Base-by-base conservation (phyloP, 2,888 invertebrate species). In the Pasiphila rectangulata region DNA sequence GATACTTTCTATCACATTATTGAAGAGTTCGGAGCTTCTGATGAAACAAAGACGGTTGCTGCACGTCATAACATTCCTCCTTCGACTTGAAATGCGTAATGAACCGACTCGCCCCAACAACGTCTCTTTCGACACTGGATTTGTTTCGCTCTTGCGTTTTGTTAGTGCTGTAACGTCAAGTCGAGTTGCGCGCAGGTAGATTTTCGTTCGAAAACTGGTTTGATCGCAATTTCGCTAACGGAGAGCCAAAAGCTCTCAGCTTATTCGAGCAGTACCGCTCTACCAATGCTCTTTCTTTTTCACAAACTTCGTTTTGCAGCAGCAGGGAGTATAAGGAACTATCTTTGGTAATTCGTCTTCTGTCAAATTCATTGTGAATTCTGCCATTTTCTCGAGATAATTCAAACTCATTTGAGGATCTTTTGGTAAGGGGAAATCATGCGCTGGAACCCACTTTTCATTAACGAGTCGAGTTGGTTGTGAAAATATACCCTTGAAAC, bases 31-130 rank as follows among this genome's bases (percentile, higher is more conserved):
- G 59, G 52, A 62, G 56, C 58, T 58, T 63, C 69, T 69, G 69
- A 72, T 75, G 70, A 81, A 84, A 88, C 86, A 87, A 87, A 88
- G 87, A 82, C 81, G 75, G 79, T 78, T 69, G 69, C 73, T 82
- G 85, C 84, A 87, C 87, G 88, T 88, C 88, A 88, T 88, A 88
- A 88, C 88, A 88, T 88, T 79, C 80, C 81, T 72, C 53, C 57
- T 56, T 53, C 46, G 56, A 61, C 64, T 69, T 69, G 47, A 38
- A 75, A 69, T 65, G 65, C 70, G 61, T 71, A 59, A 51, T 49
- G 25, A 39, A 12, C 65, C 72, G 68, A 72, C 68, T 64, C 57
- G 53, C 63, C 46, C 57, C 49, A 35, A 46, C 67, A 67, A 69
- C 69, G 75, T 72, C 69, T 73, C 69, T 57, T 67, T 64, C 63